A percentile compares a stretch with the other conserved stretches of the same genome.
Conservation (phyloP, 2,113 vertebrate genomes). For the Pseudorhombus dupliciocellatus region DNA sequence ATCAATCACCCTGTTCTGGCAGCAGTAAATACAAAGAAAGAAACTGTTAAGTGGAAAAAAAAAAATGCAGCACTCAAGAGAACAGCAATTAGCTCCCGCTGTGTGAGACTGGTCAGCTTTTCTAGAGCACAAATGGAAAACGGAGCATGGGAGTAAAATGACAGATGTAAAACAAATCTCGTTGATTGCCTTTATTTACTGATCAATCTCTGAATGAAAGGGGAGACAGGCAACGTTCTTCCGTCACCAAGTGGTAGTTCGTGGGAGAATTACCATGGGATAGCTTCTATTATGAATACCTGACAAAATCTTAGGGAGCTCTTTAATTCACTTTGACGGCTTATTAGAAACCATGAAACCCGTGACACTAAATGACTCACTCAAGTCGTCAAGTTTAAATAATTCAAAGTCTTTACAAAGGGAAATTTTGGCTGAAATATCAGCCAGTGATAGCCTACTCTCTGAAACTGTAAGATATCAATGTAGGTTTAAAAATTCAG, state of each 20-base stretch:
- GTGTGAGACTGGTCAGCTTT: constrained; percentile 2
- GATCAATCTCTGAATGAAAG: constrained; percentile 45
- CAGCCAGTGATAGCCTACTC: neutral
- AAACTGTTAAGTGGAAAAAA: constrained; percentile 26
- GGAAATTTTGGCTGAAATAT: neutral
- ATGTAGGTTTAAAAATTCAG: too few relatives aligned
- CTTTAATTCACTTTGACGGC: neutral
- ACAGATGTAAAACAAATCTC: constrained; percentile 19
- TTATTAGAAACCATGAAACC: neutral
- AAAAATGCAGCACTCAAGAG: constrained; percentile 27
- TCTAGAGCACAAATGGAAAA: neutral
- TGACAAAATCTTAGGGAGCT: neutral
- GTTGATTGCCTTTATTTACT: constrained; percentile 48
- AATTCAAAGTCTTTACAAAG: neutral
- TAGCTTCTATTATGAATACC: neutral
- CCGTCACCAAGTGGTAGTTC: neutral
- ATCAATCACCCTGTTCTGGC: constrained; percentile 25
- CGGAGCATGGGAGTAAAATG: constrained; percentile 27
- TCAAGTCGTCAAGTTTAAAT: neutral
- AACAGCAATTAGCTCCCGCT: constrained; percentile 37
- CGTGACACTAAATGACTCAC: neutral
- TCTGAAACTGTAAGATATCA: too few relatives aligned
- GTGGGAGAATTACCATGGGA: neutral
- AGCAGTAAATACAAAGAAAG: constrained; percentile 28
- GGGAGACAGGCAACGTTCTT: neutral